Evolutionary conservation across 2,113 vertebrate genomes (phyloP).

Genomic region (Dromaius novaehollandiae): DNA sequence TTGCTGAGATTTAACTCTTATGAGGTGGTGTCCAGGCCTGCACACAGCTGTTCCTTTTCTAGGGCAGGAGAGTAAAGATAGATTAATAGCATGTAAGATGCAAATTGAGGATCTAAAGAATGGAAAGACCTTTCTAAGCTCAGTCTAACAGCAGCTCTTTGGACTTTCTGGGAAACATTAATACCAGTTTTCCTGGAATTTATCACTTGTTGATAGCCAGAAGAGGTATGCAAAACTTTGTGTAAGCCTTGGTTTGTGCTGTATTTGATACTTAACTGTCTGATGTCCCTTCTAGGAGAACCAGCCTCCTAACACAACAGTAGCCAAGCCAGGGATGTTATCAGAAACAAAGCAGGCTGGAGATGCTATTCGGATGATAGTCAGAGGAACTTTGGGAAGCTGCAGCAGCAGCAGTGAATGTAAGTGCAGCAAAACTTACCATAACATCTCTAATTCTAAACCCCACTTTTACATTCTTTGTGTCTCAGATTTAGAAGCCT

Average conservation of each 20-base stretch:
- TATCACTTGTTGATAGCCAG: background rate
- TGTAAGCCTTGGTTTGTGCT: background rate
- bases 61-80: background rate
- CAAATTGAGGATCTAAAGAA: constrained; percentile 30
- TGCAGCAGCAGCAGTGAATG: constrained; percentile 98
- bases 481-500: background rate
- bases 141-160: background rate
- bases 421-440: constrained; percentile 71
- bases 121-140: background rate
- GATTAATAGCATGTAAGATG: background rate
- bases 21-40: background rate
- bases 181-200: background rate
- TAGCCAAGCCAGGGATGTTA: constrained; percentile 77
- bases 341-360: constrained; percentile 85
- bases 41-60: background rate
- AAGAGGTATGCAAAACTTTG: background rate
- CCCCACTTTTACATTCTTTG: background rate
- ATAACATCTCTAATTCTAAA: background rate
- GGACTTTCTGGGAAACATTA: background rate
- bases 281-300: constrained; percentile 81
- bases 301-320: constrained; percentile 77
- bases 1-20: background rate
- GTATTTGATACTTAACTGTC: background rate
- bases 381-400: constrained; percentile 95
- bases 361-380: constrained; percentile 94